A percentile compares a stretch with the other conserved stretches of the same genome.
Evolutionary conservation across 1,140 invertebrate genomes (phyloP).

Genomic region (Drosophila tani): DNA sequence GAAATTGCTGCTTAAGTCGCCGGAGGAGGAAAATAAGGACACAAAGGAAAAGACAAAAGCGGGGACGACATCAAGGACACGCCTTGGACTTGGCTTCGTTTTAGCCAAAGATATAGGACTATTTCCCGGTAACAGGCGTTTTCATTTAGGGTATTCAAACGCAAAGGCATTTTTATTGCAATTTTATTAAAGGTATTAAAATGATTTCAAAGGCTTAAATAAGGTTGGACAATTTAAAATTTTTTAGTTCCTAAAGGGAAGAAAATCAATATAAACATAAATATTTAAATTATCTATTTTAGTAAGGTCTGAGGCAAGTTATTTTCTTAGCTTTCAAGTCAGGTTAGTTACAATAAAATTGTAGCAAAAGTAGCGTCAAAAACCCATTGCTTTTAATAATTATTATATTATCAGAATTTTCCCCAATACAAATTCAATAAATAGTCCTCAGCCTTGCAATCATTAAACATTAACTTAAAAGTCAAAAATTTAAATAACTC

Average conservation of each 20-base stretch:
- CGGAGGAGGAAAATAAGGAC: conserved; percentile 31
- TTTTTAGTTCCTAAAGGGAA: too few relatives aligned
- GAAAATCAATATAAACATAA: too few relatives aligned
- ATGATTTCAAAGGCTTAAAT: conserved; percentile 14
- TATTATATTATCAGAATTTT: too few relatives aligned
- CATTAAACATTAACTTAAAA: neutral
- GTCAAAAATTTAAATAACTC: neutral
- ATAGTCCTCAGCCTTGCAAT: neutral
- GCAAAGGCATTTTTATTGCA: conserved; percentile 7
- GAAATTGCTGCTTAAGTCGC: conserved; percentile 44
- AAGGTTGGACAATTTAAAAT: neutral
- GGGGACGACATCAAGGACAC: conserved; percentile 27
- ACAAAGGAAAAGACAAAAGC: conserved; percentile 7
- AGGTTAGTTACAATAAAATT: neutral
- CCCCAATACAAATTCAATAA: neutral
- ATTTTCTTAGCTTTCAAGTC: too few relatives aligned
- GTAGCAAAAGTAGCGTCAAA: too few relatives aligned
- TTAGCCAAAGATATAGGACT: conserved; percentile 4
- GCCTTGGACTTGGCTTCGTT: conserved; percentile 7
- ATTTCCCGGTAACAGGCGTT: neutral
- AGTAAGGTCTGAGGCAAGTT: too few relatives aligned
- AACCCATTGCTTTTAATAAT: neutral
- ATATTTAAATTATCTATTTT: too few relatives aligned
- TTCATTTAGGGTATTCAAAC: neutral
- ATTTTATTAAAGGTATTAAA: conserved; percentile 2